Evolutionary conservation across 2,113 vertebrate species (phyloP).

Genomic region (Solea solea): DNA sequence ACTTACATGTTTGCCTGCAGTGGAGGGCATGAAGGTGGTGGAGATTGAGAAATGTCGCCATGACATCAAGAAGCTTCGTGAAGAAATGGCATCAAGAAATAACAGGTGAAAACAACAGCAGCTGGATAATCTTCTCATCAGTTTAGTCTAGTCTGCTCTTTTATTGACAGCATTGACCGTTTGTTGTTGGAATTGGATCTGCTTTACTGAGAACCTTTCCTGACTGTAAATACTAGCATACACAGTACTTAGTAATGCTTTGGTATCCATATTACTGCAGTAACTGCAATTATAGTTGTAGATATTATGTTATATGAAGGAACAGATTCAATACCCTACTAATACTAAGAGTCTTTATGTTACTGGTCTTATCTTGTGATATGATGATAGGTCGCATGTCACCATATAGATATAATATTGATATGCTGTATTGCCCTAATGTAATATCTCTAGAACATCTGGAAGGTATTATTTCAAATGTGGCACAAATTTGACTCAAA

Average conservation of each 20-base stretch:
- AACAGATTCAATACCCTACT: too few species aligned
- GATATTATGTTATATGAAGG: not conserved
- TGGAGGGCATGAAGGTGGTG: slow-evolving; percentile 94
- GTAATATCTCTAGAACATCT: too few species aligned
- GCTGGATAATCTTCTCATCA: not conserved
- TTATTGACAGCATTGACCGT: not conserved
- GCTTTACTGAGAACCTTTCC: not conserved
- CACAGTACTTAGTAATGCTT: not conserved
- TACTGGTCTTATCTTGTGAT: too few species aligned
- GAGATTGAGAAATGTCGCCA: slow-evolving; percentile 96
- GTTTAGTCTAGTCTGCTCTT: not conserved
- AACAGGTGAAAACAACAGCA: slow-evolving; percentile 80
- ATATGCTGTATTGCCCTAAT: too few species aligned
- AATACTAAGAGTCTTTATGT: too few species aligned
- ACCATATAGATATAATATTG: too few species aligned
- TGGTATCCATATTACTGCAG: not conserved
- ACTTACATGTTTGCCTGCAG: slow-evolving; percentile 76
- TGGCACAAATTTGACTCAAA: too few species aligned
- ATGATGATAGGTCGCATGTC: too few species aligned
- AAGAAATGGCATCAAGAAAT: slow-evolving; percentile 89
- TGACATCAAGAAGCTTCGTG: slow-evolving; percentile 92
- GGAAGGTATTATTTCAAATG: too few species aligned
- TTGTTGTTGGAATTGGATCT: not conserved
- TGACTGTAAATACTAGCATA: not conserved
- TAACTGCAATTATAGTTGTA: not conserved